Evolutionary conservation across 2,888 invertebrate genomes (phyloP), one percentile per base, ranked within the genome.

Genomic region (Germaria angustata): DNA sequence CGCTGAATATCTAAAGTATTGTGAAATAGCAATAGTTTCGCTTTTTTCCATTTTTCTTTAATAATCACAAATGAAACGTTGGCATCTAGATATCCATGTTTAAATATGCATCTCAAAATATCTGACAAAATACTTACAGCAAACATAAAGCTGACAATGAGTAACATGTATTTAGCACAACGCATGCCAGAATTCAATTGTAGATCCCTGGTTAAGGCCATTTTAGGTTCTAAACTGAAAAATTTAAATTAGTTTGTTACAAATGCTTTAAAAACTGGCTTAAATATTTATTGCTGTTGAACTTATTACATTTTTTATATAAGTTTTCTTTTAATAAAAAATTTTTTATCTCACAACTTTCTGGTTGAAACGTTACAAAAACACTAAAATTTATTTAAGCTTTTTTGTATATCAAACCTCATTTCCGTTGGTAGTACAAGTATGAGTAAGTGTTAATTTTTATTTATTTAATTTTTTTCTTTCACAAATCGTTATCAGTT

Each of bases 141-240:
- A 91, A 96, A 96, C 89, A 96, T 93, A 28, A 95, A 93, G 89
- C 95, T 95, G 86, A 96, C 95, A 86, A 94, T 92, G 87, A 96
- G 93, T 84, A 96, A 92, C 92, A 95, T 93, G 88, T 95, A 96
- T 90, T 96, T 96, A 78, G 95, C 94, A 88, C 94, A 93, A 89
- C 92, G 93, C 95, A 95, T 95, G 86, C 95, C 95, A 28, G 94
- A 92, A 89, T 94, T 93, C 78, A 93, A 87, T 85, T 92, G 88
- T 69, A 90, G 86, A 81, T 90, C 90, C 68, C 87, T 85, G 80
- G 81, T 84, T 44, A 82, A 80, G 49, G 82, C 84, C 86, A 87
- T 86, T 76, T 84, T 85, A 34, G 2, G 17, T 17, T 57, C 65
- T 61, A 73, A 71, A 61, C 80, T 66, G 32, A 65, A 76, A 76